These are phyloP conservation scores for Ictalurus punctatus DNA, from an alignment of 2,113 vertebrate species.

Conservation along the genomic window DNA sequence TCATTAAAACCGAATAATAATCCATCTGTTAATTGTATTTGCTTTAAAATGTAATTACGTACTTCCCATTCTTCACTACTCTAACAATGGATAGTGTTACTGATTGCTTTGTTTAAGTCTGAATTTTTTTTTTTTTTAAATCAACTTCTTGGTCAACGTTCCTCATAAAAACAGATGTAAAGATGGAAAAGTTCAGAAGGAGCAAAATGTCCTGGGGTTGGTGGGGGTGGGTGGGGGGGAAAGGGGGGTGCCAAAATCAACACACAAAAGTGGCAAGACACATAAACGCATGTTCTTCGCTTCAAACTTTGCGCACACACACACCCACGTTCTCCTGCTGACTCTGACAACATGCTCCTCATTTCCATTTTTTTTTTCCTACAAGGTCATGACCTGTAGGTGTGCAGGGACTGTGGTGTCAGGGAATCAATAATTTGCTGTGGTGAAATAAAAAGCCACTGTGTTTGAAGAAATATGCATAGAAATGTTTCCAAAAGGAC, in stretches of 20 bases:
- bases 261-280: slow-evolving; percentile 37
- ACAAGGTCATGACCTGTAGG: slow-evolving; percentile 33
- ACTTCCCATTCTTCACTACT: background rate
- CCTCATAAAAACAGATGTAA: slow-evolving; percentile 21
- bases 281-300: slow-evolving; percentile 27
- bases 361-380: slow-evolving; percentile 35
- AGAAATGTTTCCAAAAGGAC: background rate
- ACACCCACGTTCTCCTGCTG: slow-evolving; percentile 14
- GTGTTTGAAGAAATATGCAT: background rate
- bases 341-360: slow-evolving; percentile 16
- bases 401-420: background rate
- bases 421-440: background rate
- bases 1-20: no score
- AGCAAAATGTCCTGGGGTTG: slow-evolving; percentile 2
- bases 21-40: no score
- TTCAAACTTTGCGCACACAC: background rate
- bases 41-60: background rate
- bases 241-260: slow-evolving; percentile 23
- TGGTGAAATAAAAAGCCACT: slow-evolving; percentile 10
- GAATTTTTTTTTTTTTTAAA: background rate
- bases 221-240: background rate
- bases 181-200: slow-evolving; percentile 4
- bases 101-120: background rate
- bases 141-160: background rate
- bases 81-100: background rate